Base-by-base conservation (phyloP, 2,113 vertebrate species). In the Panthera leo region DNA sequence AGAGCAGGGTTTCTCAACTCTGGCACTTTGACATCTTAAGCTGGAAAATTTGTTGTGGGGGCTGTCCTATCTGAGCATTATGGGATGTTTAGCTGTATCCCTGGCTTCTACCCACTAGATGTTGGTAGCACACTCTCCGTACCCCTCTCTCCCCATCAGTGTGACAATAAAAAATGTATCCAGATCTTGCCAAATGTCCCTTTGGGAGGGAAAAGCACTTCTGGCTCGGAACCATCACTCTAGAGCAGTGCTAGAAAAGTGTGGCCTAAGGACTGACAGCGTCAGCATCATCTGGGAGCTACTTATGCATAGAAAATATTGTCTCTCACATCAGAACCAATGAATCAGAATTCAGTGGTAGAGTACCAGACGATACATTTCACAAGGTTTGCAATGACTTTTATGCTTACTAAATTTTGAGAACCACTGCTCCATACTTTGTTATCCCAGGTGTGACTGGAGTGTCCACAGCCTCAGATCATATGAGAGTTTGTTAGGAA, bases 51-150 rank as follows among this genome's bases (percentile, higher is more conserved):
- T 55, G 21, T 5, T 1, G 4, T 25, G 21, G 5, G 48, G 5
- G 4, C 36, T 55, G 23, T n/a, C 31, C 9, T 18, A 1, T n/a
- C 4, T 21, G 0, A 51, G 36, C 53, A 10, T 31, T 13, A 0
- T 36, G 21, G 42, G 31, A 15, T 58, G 27, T 23, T 73, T 8
- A 79, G 18, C 63, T 42, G 3, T 23, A 42, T 45, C 29, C 7
- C 25, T 55, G 91, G n/a, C 25, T 45, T 89, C 80, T 68, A 39
- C 19, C 15, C 3, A 13, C 7, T 85, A 65, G 80, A 65, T 42
- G 9, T 16, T 29, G 45, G 21, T 9, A 9, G 48, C 3, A 9
- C 5, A 42, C 67, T 55, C 18, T n/a, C 10, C 27, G 3, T 34
- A 3, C 2, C 12, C 18, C 4, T 68, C 8, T 70, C 27, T 51